Percentiles rank a stretch among this genome's conserved stretches.
Conservation (phyloP, 2,113 vertebrate genomes). For the Dolichotis patagonum region DNA sequence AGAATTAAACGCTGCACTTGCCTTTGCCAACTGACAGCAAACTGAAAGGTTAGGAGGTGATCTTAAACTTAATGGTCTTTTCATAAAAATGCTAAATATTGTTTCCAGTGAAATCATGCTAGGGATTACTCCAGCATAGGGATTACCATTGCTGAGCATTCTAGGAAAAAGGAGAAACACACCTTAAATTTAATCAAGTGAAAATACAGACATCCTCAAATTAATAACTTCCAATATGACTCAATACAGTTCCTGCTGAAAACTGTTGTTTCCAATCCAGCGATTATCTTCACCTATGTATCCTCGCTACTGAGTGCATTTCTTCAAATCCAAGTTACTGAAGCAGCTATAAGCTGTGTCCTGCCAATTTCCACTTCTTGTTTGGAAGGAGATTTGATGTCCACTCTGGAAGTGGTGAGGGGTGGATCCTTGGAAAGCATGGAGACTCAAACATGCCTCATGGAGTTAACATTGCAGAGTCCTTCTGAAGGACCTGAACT, state of each 20-base stretch:
- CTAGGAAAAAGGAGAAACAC: slow-evolving; percentile 90
- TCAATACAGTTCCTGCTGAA: slow-evolving; percentile 89
- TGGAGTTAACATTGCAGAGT: slow-evolving; percentile 92
- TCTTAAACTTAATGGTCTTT: slow-evolving; percentile 88
- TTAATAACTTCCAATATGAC: slow-evolving; percentile 90
- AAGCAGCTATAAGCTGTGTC: slow-evolving; percentile 93
- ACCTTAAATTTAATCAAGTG: slow-evolving; percentile 89
- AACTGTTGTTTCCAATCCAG: slow-evolving; percentile 90
- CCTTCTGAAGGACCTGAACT: slow-evolving; percentile 89
- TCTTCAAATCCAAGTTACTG: slow-evolving; percentile 90
- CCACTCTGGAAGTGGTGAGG: slow-evolving; percentile 92
- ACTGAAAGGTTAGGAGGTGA: slow-evolving; percentile 89
- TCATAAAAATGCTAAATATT: slow-evolving; percentile 90
- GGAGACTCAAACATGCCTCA: slow-evolving; percentile 93
- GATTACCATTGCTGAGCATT: slow-evolving; percentile 88
- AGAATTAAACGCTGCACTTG: slow-evolving; percentile 68
- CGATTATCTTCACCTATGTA: slow-evolving; percentile 93
- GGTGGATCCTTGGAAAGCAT: slow-evolving; percentile 92
- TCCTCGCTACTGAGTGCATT: slow-evolving; percentile 95
- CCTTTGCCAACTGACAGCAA: slow-evolving; percentile 89
- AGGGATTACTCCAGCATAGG: slow-evolving; percentile 89
- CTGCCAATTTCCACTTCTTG: slow-evolving; percentile 92
- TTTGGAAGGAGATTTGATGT: slow-evolving; percentile 92
- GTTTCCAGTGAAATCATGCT: slow-evolving; percentile 85
- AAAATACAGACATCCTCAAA: slow-evolving; percentile 90